Conservation (phyloP, 2,888 invertebrate species). For the Drosophila mayaguana region DNA sequence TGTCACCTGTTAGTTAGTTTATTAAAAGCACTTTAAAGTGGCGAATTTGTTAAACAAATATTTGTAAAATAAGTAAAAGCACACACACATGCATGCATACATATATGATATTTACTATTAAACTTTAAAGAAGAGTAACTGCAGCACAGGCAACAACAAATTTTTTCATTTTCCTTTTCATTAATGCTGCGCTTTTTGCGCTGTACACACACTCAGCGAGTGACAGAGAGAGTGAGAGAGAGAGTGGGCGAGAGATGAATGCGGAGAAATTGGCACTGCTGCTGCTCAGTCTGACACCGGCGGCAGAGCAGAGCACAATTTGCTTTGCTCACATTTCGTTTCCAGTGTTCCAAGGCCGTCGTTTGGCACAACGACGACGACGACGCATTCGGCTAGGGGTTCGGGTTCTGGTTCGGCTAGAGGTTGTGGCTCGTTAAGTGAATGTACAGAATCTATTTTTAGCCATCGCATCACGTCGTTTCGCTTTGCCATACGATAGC, state of each 20-base stretch:
- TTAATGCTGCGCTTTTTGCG: conserved; percentile 49
- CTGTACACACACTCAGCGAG: conserved; percentile 13
- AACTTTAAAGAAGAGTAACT: background rate
- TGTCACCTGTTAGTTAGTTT: conserved; percentile 15
- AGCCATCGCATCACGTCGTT: conserved; percentile 60
- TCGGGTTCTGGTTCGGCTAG: conserved; percentile 56
- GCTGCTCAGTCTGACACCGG: conserved; percentile 44
- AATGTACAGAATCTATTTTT: conserved; percentile 69
- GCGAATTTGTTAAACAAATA: conserved; percentile 5
- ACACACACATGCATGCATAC: background rate
- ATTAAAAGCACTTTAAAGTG: conserved; percentile 1
- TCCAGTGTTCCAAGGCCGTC: conserved; percentile 61
- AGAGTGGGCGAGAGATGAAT: conserved; percentile 1
- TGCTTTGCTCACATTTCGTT: conserved; percentile 41
- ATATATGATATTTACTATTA: background rate
- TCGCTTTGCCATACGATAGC: conserved; percentile 46
- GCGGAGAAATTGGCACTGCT: conserved; percentile 30
- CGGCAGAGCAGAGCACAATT: conserved; percentile 42
- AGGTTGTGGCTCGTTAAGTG: conserved; percentile 58
- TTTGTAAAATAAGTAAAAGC: background rate
- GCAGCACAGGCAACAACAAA: conserved; percentile 9
- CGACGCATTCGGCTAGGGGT: conserved; percentile 33
- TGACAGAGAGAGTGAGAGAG: conserved; percentile 5
- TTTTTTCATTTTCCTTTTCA: conserved; percentile 44
- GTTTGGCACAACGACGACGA: conserved; percentile 37